Percentiles rank a stretch among this genome's conserved stretches.
Evolutionary conservation across 2,113 vertebrate species (phyloP).

Genomic region (Xenus cinereus): DNA sequence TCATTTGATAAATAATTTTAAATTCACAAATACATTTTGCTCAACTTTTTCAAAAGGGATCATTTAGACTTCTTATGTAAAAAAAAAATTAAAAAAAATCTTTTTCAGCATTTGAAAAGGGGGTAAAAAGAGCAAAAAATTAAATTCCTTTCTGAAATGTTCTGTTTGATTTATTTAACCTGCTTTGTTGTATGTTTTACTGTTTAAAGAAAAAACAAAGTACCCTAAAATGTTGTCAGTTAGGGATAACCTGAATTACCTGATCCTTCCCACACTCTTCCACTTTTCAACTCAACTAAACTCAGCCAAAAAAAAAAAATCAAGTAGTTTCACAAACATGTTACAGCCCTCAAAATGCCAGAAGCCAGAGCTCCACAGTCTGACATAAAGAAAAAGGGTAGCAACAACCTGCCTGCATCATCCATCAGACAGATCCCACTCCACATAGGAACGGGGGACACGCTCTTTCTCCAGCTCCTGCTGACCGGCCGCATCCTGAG

Average conservation of each 20-base stretch:
- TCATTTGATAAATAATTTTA: neutral
- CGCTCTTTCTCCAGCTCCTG: neutral
- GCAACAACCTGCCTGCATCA: neutral
- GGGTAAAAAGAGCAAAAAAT: neutral
- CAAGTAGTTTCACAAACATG: neutral
- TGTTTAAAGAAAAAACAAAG: neutral
- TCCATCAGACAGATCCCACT: neutral
- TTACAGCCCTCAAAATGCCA: neutral
- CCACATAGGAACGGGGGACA: neutral
- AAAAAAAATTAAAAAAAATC: neutral
- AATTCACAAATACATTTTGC: neutral
- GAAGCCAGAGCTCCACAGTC: neutral
- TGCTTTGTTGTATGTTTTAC: neutral
- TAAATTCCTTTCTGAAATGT: neutral
- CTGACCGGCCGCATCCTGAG: neutral
- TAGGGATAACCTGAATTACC: neutral
- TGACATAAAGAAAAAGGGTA: neutral
- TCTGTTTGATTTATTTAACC: neutral
- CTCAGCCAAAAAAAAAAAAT: neutral
- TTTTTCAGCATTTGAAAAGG: neutral
- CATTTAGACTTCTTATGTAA: neutral
- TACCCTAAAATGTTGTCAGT: neutral
- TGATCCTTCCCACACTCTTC: neutral
- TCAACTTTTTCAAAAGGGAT: neutral
- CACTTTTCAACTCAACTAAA: neutral